Percentiles rank a stretch among this genome's conserved stretches.
These are phyloP conservation scores for Oxycera nigricornis DNA, from an alignment of 2,888 invertebrate species.

Conservation along the genomic window DNA sequence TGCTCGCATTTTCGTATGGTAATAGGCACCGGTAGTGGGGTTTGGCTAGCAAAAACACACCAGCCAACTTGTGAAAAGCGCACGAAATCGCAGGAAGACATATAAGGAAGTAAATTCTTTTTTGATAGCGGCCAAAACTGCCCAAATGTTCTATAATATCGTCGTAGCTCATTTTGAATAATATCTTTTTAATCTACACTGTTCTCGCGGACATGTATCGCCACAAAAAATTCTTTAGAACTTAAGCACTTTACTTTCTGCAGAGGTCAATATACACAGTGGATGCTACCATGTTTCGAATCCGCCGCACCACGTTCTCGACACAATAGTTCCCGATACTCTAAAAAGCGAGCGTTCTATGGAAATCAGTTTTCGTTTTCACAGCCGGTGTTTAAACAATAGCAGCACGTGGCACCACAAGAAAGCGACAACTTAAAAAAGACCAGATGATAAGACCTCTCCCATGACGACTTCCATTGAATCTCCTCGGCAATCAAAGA, in stretches of 20 bases:
- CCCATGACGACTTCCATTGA: background rate
- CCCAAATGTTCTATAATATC: constrained; percentile 72
- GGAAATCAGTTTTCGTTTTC: background rate
- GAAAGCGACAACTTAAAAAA: background rate
- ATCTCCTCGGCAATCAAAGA: background rate
- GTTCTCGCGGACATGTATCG: background rate
- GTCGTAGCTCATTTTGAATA: constrained; percentile 70
- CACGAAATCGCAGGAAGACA: constrained; percentile 75
- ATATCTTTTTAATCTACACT: background rate
- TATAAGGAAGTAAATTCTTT: constrained; percentile 71
- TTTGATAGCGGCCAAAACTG: constrained; percentile 75
- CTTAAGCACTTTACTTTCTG: too few species aligned
- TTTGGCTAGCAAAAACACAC: constrained; percentile 74
- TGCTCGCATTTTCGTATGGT: constrained; percentile 64
- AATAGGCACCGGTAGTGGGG: constrained; percentile 70
- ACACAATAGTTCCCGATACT: too few species aligned
- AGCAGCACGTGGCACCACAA: constrained; percentile 33
- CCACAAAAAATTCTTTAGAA: too few species aligned
- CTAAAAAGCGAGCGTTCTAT: background rate
- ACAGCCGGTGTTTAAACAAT: constrained; percentile 10
- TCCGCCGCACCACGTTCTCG: too few species aligned
- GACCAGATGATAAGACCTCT: background rate
- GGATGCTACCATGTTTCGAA: too few species aligned
- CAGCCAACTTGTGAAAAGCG: constrained; percentile 76
- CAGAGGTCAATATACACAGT: too few species aligned